A percentile compares a stretch with the other conserved stretches of the same genome.
phyloP scores from a whole-genome alignment of 1,140 invertebrate genomes.

The Himalopsyche phryganea region DNA sequence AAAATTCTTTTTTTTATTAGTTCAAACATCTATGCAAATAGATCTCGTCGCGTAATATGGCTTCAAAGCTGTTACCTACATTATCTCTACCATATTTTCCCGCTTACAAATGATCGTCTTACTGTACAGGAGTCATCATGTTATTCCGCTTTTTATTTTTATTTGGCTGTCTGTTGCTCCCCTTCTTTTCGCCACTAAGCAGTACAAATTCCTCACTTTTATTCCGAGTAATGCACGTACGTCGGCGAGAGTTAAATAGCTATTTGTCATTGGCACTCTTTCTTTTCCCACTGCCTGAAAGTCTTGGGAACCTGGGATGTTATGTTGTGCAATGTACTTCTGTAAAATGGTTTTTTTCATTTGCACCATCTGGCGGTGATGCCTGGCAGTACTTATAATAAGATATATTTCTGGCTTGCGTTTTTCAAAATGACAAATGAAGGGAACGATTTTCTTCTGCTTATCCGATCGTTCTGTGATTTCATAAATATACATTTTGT shows the following conservation, averaged over 20 bases:
- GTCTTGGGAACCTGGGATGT: constrained; percentile 2
- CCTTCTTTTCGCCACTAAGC: constrained; percentile 39
- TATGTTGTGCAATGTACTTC: background rate
- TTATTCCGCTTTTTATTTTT: constrained; percentile 41
- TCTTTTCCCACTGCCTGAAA: too few relatives aligned
- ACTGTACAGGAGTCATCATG: constrained; percentile 28
- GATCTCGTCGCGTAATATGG: background rate
- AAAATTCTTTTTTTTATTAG: too few relatives aligned
- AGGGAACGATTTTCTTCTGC: too few relatives aligned
- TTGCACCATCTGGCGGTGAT: constrained; percentile 34
- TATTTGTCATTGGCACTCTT: constrained; percentile 34
- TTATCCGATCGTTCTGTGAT: too few relatives aligned
- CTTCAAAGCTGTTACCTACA: constrained; percentile 10
- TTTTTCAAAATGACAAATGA: background rate
- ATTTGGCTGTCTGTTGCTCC: constrained; percentile 47
- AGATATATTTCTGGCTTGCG: constrained; percentile 12
- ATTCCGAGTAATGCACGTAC: constrained; percentile 33
- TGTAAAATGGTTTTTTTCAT: constrained; percentile 35
- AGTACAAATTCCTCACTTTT: constrained; percentile 33
- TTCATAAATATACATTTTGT: too few relatives aligned
- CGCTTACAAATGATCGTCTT: constrained; percentile 31
- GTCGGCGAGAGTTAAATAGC: constrained; percentile 35
- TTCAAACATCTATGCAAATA: too few relatives aligned
- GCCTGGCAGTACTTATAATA: constrained; percentile 16
- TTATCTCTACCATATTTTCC: constrained; percentile 1